Evolutionary conservation across 2,888 invertebrate genomes (phyloP).

Genomic region (Epistrophe grossulariae): DNA sequence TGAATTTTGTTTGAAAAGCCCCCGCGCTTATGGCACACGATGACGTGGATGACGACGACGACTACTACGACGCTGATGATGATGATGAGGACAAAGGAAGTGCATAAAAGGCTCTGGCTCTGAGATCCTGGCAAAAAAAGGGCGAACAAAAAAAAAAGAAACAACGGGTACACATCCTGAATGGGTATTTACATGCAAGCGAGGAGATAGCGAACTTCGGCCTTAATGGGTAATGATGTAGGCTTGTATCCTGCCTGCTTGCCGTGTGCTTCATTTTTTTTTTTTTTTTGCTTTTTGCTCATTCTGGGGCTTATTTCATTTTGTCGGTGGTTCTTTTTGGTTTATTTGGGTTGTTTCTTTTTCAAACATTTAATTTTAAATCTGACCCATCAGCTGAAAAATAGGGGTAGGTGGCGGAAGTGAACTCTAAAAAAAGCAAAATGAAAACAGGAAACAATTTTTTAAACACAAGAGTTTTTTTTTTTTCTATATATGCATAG

Average conservation of each 20-base stretch:
- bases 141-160: conserved; percentile 51
- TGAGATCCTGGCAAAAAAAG: conserved; percentile 71
- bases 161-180: conserved; percentile 74
- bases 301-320: conserved; percentile 45
- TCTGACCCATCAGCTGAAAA: conserved; percentile 73
- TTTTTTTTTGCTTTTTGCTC: conserved; percentile 29
- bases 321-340: conserved; percentile 39
- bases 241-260: conserved; percentile 74
- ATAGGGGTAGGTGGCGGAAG: conserved; percentile 70
- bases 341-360: conserved; percentile 57
- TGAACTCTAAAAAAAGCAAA: conserved; percentile 61
- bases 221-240: conserved; percentile 76
- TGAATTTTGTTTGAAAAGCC: conserved; percentile 68
- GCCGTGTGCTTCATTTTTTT: conserved; percentile 65
- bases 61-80: conserved; percentile 61
- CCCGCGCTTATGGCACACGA: conserved; percentile 62
- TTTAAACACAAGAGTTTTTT: conserved; percentile 51
- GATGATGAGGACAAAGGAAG: conserved; percentile 76
- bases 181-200: conserved; percentile 76
- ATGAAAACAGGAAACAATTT: conserved; percentile 71
- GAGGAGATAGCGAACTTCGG: conserved; percentile 75
- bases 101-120: conserved; percentile 72
- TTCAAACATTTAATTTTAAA: conserved; percentile 76
- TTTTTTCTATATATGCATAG: background rate
- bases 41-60: conserved; percentile 51